Evolutionary conservation across 2,888 invertebrate genomes (phyloP).

Genomic region (Antheraea assamensis): DNA sequence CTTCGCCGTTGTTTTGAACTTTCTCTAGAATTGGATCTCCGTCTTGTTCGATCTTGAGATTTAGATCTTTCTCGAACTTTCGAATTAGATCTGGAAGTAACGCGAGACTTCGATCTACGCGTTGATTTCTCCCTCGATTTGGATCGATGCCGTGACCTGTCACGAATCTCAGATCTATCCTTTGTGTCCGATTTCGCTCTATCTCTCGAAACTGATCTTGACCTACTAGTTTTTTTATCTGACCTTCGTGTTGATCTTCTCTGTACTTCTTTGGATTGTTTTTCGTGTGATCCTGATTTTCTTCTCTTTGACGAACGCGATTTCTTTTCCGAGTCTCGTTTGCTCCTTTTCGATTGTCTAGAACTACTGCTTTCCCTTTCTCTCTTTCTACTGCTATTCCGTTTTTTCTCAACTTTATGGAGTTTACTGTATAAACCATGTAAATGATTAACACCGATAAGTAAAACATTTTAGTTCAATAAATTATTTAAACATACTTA

Average conservation of each 20-base stretch:
- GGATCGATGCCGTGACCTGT: conserved; percentile 55
- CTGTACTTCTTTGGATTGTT: conserved; percentile 44
- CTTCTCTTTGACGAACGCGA: conserved; percentile 62
- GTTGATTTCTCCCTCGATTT: conserved; percentile 57
- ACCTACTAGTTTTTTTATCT: conserved; percentile 50
- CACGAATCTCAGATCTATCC: conserved; percentile 57
- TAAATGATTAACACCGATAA: neutral
- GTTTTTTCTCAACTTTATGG: conserved; percentile 45
- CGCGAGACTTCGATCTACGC: conserved; percentile 51
- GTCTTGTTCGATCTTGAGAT: conserved; percentile 43
- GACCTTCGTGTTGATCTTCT: conserved; percentile 57
- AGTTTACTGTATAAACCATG: conserved; percentile 25
- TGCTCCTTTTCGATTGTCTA: conserved; percentile 55
- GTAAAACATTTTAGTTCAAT: neutral
- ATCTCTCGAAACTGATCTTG: conserved; percentile 57
- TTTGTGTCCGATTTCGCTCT: conserved; percentile 49
- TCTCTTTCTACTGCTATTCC: conserved; percentile 49
- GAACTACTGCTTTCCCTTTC: conserved; percentile 47
- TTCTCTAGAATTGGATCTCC: conserved; percentile 45
- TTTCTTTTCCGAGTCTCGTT: conserved; percentile 60
- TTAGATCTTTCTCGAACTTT: conserved; percentile 48
- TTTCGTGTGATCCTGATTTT: conserved; percentile 58
- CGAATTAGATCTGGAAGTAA: conserved; percentile 56
- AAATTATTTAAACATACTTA: conserved; percentile 15
- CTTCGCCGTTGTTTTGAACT: conserved; percentile 35